Evolutionary conservation across 1,140 invertebrate genomes (phyloP).

Genomic region (Goniozus legneri): DNA sequence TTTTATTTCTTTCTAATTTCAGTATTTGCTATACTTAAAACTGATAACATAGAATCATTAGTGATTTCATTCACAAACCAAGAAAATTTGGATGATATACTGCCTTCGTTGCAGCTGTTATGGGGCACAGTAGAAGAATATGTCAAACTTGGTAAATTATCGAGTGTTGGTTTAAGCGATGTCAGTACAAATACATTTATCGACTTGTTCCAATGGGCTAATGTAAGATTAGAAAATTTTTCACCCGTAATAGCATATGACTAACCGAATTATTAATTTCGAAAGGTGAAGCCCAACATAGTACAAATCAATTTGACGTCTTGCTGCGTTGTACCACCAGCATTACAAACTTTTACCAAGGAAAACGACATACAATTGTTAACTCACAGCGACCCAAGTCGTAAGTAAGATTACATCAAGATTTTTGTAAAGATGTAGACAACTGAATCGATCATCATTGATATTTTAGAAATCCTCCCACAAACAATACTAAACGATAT

Average conservation of each 20-base stretch:
- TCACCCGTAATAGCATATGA: background rate
- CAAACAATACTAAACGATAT: constrained; percentile 51
- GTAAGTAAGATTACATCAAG: constrained; percentile 54
- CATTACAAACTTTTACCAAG: constrained; percentile 85
- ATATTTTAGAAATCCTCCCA: constrained; percentile 60
- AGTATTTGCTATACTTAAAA: constrained; percentile 66
- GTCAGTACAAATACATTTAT: constrained; percentile 78
- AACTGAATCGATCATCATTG: background rate
- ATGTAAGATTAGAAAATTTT: too few relatives aligned
- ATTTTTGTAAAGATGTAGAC: background rate
- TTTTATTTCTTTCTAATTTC: constrained; percentile 39
- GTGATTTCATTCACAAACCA: constrained; percentile 66
- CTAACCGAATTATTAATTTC: constrained; percentile 19
- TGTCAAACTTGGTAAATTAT: constrained; percentile 63
- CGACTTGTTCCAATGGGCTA: constrained; percentile 73
- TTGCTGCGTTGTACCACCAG: constrained; percentile 92
- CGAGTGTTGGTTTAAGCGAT: constrained; percentile 83
- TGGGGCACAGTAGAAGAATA: constrained; percentile 74
- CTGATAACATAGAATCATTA: constrained; percentile 69
- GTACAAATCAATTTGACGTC: constrained; percentile 94
- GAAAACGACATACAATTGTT: constrained; percentile 88
- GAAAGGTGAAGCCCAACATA: constrained; percentile 78
- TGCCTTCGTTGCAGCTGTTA: constrained; percentile 65
- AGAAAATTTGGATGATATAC: constrained; percentile 48
- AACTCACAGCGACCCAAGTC: constrained; percentile 90